Conservation (phyloP, 2,797 vertebrate species). For the Holocentrus rufus region DNA sequence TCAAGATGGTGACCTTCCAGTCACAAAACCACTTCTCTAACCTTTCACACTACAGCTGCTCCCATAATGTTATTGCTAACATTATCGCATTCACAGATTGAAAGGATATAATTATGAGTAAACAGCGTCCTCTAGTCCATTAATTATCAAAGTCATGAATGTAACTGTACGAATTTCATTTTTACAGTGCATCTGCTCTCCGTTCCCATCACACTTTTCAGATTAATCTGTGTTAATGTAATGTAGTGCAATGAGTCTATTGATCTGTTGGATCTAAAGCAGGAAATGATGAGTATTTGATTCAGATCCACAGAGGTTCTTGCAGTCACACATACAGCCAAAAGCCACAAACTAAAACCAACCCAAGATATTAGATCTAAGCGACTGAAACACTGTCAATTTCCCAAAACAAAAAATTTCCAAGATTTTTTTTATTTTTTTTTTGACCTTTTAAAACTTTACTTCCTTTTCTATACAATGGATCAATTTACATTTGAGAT, state of each 20-base stretch:
- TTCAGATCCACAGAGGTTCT: too few relatives aligned
- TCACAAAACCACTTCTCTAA: too few relatives aligned
- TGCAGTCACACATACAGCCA: background rate
- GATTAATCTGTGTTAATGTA: background rate
- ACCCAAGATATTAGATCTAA: conserved; percentile 12
- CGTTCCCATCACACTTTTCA: background rate
- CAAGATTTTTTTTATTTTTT: conserved; percentile 51
- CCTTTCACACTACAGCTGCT: too few relatives aligned
- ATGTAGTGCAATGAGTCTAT: background rate
- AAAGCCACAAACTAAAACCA: conserved; percentile 1
- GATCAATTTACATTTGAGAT: conserved; percentile 66
- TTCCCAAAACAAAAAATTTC: conserved; percentile 36
- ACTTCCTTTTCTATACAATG: conserved; percentile 38
- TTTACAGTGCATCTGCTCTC: background rate
- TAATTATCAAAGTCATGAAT: too few relatives aligned
- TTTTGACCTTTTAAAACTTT: too few relatives aligned
- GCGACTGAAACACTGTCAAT: conserved; percentile 24
- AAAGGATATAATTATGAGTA: too few relatives aligned
- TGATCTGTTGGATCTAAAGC: background rate
- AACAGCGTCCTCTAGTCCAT: too few relatives aligned
- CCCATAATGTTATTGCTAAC: too few relatives aligned
- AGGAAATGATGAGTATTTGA: background rate
- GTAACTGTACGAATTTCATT: too few relatives aligned
- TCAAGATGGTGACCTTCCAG: too few relatives aligned
- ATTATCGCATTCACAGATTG: too few relatives aligned